phyloP scores from a whole-genome alignment of 2,797 vertebrate genomes.

The Linurgus olivaceus region DNA sequence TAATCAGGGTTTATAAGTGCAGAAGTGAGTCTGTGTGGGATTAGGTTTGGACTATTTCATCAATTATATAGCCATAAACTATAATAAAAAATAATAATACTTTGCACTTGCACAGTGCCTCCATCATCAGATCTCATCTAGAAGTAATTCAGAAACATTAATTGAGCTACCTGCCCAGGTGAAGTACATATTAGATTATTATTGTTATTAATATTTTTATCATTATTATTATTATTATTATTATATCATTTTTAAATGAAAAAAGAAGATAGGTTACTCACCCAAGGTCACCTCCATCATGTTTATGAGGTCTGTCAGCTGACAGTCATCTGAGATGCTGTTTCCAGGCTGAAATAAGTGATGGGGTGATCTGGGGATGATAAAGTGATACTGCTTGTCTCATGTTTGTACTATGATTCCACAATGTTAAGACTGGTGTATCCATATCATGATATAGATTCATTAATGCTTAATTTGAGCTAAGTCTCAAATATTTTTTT shows the following conservation, averaged over 20 bases:
- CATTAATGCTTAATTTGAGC: not conserved
- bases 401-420: not conserved
- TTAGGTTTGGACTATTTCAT: constrained; percentile 19
- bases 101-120: not conserved
- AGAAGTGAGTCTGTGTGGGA: not conserved
- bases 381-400: not conserved
- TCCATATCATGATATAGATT: not conserved
- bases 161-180: not conserved
- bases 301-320: not conserved
- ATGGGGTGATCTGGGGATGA: not conserved
- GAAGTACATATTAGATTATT: not conserved
- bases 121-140: constrained; percentile 1
- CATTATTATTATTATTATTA: not conserved
- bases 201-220: not conserved
- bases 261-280: not conserved
- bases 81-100: constrained; percentile 48
- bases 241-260: not conserved
- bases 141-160: constrained; percentile 14
- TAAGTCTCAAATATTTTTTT: not conserved
- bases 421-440: not conserved
- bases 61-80: not conserved
- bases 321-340: not conserved
- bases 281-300: not conserved
- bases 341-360: not conserved
- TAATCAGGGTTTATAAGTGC: not conserved